Conservation (phyloP, 2,797 vertebrate genomes). For the Carcharodon carcharias region DNA sequence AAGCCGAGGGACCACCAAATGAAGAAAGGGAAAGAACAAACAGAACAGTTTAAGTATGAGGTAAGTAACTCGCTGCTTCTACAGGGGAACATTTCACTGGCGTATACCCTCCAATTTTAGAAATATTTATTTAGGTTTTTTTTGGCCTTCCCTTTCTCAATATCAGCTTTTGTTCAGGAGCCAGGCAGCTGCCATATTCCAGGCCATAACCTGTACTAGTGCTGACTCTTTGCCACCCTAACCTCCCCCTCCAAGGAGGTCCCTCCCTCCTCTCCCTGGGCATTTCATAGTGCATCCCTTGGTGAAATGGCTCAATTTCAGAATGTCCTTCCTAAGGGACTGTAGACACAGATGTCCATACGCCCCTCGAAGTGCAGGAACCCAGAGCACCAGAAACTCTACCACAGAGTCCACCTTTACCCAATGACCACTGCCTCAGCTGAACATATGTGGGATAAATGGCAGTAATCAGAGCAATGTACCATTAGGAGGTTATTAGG, state of each 20-base stretch:
- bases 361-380: neutral
- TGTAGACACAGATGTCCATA: neutral
- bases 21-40: constrained; percentile 20
- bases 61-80: constrained; percentile 6
- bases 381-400: neutral
- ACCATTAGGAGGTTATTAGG: neutral
- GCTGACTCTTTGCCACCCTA: neutral
- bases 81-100: neutral
- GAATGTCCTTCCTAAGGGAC: neutral
- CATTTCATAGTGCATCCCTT: no score
- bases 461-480: neutral
- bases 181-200: neutral
- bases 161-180: neutral
- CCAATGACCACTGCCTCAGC: no score
- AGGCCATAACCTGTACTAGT: neutral
- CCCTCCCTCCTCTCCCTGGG: neutral
- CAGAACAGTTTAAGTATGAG: constrained; percentile 33
- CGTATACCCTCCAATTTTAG: neutral
- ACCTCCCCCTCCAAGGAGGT: neutral
- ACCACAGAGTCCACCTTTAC: neutral
- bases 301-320: neutral
- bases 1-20: constrained; percentile 31
- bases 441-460: neutral
- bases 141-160: neutral
- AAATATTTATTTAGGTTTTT: neutral